Conservation (phyloP, 1,140 invertebrate species). For the Thaumetopoea pityocampa region DNA sequence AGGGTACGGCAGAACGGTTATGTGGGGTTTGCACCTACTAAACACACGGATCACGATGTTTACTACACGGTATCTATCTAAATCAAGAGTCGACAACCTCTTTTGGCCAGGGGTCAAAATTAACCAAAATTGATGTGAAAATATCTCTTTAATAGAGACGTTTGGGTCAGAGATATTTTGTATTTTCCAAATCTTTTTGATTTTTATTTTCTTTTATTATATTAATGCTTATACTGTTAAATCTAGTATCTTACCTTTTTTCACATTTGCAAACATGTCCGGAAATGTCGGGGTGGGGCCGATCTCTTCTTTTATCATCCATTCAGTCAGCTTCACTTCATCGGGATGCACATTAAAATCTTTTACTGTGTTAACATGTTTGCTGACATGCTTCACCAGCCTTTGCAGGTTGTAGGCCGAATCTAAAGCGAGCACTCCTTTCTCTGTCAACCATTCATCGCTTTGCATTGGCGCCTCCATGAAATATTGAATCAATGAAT, state of each 20-base stretch:
- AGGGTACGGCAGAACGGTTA: no score
- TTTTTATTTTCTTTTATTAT: no score
- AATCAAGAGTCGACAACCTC: no score
- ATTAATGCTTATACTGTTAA: no score
- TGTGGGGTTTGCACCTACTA: no score
- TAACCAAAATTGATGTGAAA: no score
- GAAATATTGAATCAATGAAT: constrained; percentile 55
- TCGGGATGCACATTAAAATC: constrained; percentile 26
- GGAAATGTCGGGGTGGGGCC: constrained; percentile 22
- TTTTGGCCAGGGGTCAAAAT: no score
- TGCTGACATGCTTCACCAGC: constrained; percentile 44
- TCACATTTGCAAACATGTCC: constrained; percentile 17
- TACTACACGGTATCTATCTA: no score
- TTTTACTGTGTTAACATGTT: constrained; percentile 28
- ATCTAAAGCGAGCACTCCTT: constrained; percentile 38
- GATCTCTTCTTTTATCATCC: constrained; percentile 27
- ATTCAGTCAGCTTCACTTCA: constrained; percentile 16
- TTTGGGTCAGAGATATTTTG: no score
- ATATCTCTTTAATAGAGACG: no score
- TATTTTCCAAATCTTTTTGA: no score
- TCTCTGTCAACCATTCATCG: constrained; percentile 33
- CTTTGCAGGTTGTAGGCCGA: constrained; percentile 41
- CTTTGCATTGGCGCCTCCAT: constrained; percentile 46
- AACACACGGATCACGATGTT: no score
- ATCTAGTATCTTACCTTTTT: constrained; percentile 12